Evolutionary conservation across 2,113 vertebrate genomes (phyloP).

Genomic region (Hystrix brachyura): DNA sequence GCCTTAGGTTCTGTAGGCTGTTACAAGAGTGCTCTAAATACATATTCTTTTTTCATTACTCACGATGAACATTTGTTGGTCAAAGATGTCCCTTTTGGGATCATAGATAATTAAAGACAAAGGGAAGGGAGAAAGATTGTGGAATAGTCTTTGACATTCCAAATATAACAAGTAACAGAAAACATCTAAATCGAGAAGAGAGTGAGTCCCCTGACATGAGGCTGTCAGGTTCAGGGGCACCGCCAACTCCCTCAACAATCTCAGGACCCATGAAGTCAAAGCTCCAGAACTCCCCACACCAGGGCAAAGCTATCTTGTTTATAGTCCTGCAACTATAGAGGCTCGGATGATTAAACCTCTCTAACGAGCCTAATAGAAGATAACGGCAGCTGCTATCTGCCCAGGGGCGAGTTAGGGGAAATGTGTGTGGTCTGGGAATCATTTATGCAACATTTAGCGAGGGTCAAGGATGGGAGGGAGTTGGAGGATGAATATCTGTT

Average conservation of each 20-base stretch:
- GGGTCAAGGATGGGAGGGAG: background rate
- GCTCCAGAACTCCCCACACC: background rate
- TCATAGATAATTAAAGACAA: constrained; percentile 36
- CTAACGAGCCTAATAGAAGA: constrained; percentile 63
- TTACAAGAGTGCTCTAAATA: background rate
- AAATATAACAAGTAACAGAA: background rate
- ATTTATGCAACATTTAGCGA: background rate
- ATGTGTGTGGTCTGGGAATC: background rate
- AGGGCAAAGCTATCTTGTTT: background rate
- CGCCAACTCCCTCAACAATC: background rate
- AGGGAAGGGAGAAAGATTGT: background rate
- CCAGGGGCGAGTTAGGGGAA: background rate
- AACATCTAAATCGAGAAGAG: background rate
- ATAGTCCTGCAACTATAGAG: background rate
- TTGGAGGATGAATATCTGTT: background rate
- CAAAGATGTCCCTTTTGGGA: constrained; percentile 16
- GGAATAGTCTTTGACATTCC: constrained; percentile 2
- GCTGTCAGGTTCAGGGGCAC: background rate
- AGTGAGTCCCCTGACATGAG: background rate
- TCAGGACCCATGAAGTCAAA: background rate
- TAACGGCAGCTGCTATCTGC: constrained; percentile 53
- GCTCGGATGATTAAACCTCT: background rate
- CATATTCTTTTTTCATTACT: background rate
- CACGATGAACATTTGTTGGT: constrained; percentile 11
- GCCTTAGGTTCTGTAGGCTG: background rate